These are phyloP conservation scores for Procambarus clarkii DNA, from an alignment of 1,140 invertebrate genomes.

Conservation along the genomic window DNA sequence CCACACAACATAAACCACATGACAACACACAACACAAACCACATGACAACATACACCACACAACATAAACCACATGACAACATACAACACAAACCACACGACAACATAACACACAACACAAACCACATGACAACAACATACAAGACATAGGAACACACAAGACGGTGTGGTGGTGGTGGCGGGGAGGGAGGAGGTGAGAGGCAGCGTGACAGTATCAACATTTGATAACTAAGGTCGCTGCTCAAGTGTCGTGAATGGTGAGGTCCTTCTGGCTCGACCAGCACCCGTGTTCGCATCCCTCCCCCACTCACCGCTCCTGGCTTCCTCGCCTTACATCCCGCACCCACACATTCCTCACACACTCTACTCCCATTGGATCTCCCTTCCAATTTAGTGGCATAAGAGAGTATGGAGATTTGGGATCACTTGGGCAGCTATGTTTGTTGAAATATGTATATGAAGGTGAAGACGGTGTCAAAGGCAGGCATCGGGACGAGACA, in stretches of 20 bases:
- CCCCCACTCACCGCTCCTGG: background rate
- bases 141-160: background rate
- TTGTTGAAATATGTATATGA: no score
- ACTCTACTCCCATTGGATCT: no score
- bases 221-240: background rate
- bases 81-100: background rate
- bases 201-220: slow-evolving; percentile 3
- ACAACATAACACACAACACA: background rate
- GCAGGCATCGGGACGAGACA: background rate
- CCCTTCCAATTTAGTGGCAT: no score
- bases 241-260: slow-evolving; percentile 9
- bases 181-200: background rate
- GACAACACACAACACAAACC: no score
- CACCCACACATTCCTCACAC: no score
- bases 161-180: background rate
- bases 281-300: background rate
- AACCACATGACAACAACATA: background rate
- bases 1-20: no score
- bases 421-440: no score
- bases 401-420: no score
- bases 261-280: background rate
- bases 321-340: no score
- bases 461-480: background rate
- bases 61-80: no score
- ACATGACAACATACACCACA: background rate